These are phyloP conservation scores for Pycnonotus jocosus DNA, from an alignment of 2,113 vertebrate species.

Conservation along the genomic window DNA sequence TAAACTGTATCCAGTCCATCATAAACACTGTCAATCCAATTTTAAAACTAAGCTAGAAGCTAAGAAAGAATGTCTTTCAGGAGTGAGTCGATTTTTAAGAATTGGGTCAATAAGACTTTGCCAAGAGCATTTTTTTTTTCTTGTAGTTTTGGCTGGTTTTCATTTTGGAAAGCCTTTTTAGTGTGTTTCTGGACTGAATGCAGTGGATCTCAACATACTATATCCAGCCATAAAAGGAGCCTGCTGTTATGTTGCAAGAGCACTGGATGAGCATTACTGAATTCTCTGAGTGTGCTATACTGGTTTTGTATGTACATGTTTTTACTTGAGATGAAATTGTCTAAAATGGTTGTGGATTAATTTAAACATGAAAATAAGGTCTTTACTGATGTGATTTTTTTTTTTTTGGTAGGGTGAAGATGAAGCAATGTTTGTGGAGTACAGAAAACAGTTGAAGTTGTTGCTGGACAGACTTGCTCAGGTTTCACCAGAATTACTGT, in stretches of 20 bases:
- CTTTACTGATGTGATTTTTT: background rate
- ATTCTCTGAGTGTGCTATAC: background rate
- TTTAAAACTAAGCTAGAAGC: background rate
- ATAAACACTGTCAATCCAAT: background rate
- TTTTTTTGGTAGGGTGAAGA: constrained; percentile 85
- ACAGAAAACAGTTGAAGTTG: constrained; percentile 96
- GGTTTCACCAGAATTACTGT: constrained; percentile 91
- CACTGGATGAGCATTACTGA: background rate
- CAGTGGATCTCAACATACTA: background rate
- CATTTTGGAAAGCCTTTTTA: background rate
- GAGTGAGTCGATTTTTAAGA: constrained; percentile 9
- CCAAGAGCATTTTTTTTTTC: background rate
- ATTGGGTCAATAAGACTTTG: background rate
- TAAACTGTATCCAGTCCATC: background rate
- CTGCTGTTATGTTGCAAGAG: background rate
- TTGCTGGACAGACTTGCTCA: constrained; percentile 93
- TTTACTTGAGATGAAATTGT: background rate
- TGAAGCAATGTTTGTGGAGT: constrained; percentile 99
- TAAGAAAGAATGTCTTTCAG: background rate
- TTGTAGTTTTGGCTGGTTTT: background rate
- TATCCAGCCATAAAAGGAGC: background rate
- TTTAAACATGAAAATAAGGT: background rate
- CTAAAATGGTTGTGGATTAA: background rate
- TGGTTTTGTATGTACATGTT: background rate
- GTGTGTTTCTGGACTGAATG: background rate